Evolutionary conservation across 2,113 vertebrate genomes (phyloP), one percentile per base, ranked within the genome.

Genomic region (Condylura cristata): DNA sequence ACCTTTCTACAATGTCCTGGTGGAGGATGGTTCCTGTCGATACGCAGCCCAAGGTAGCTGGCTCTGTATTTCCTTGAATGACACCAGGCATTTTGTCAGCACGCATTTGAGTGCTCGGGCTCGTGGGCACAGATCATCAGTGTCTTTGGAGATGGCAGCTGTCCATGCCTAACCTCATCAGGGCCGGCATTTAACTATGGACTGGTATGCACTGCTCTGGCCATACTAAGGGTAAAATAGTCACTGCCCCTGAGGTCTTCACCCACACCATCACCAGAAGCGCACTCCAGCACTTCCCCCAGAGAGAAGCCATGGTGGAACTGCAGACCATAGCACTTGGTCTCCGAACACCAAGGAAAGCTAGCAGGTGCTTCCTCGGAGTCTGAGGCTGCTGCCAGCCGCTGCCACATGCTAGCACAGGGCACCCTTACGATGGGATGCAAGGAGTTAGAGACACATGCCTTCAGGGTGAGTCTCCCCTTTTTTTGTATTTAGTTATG

Each of bases 1-100:
- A 96, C 99, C 99, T 6, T 99, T 99, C 98, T 99, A 99, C 98
- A 99, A 99, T 0, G 99, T 99, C 18, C 98, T 99, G 1, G 99
- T 99, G 37, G 99, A 99, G 95, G 99, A 99, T 0, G 99, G 99
- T 3, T 99, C 99, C 0, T 99, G 99, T 66, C 98, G 99, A 97
- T 99, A 99, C 0, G 99, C 99, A 61, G 99, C 99, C 65, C 99
- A 99, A 97, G 99, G 99, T 99, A 82, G 87, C 97, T 7, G 3
- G 14, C 76, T 16, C 10, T 39, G 86, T 16, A 3, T 65, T 11
- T 20, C n/a, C 39, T 26, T 13, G 24, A 7, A 2, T 14, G 7
- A 8, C 12, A 18, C 34, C 16, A 1, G 28, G 37, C 24, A 0
- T 41, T 0, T 8, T 16, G 22, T 37, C 26, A 22, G 34, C 48